Evolutionary conservation across 2,888 invertebrate genomes (phyloP).

Genomic region (Noctua comes): DNA sequence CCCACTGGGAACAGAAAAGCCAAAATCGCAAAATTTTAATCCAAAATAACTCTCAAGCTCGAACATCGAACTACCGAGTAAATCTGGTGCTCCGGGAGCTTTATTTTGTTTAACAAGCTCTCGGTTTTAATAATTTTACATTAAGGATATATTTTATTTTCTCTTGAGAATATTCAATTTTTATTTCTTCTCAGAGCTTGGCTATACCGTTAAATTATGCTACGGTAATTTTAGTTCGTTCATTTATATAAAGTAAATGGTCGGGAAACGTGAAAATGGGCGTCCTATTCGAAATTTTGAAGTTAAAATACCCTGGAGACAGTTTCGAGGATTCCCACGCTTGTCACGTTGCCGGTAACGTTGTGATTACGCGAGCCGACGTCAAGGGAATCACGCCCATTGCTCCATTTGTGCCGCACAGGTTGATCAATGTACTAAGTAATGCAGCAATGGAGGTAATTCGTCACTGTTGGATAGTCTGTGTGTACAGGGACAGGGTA

Average conservation of each 20-base stretch:
- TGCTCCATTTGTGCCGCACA: constrained; percentile 13
- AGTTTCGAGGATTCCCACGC: constrained; percentile 45
- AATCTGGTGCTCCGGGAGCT: constrained; percentile 48
- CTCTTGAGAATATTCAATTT: constrained; percentile 41
- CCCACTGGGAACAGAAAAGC: constrained; percentile 15
- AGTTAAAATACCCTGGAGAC: constrained; percentile 59
- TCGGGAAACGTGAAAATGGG: constrained; percentile 49
- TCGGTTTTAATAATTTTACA: constrained; percentile 47
- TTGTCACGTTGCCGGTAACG: constrained; percentile 27
- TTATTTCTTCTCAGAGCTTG: constrained; percentile 31
- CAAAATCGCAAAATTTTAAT: constrained; percentile 13
- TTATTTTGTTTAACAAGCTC: constrained; percentile 54
- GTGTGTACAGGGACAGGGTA: background rate
- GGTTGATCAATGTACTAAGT: constrained; percentile 17
- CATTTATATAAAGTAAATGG: constrained; percentile 55
- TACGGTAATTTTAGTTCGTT: constrained; percentile 41
- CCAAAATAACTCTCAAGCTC: constrained; percentile 23
- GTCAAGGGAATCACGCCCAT: constrained; percentile 16
- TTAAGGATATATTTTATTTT: constrained; percentile 45
- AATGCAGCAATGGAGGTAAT: constrained; percentile 30
- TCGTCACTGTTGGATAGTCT: constrained; percentile 10
- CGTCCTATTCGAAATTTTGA: constrained; percentile 56
- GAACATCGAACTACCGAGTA: constrained; percentile 30
- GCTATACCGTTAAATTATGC: constrained; percentile 26
- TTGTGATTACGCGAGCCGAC: constrained; percentile 14